phyloP scores from a whole-genome alignment of 2,888 invertebrate genomes.

The Halictus ligatus region DNA sequence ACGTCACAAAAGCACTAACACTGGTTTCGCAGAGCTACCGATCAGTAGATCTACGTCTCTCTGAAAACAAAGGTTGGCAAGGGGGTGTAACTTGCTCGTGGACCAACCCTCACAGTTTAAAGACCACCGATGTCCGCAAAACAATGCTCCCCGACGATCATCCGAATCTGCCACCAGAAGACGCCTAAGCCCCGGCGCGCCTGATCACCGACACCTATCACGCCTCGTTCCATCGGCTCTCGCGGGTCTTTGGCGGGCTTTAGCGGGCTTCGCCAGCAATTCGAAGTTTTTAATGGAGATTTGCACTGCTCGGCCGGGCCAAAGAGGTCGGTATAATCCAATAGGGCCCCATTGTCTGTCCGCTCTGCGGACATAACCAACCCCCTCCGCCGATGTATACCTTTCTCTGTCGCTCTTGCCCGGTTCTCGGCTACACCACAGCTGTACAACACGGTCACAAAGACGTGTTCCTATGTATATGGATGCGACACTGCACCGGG shows the following conservation, averaged over 20 bases:
- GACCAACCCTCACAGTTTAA: neutral
- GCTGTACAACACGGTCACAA: conserved; percentile 61
- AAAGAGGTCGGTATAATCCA: conserved; percentile 79
- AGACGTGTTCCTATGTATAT: conserved; percentile 65
- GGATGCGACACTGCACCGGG: conserved; percentile 74
- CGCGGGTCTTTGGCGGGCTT: conserved; percentile 8
- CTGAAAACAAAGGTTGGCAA: neutral
- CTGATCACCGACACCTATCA: neutral
- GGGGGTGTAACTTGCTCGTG: neutral
- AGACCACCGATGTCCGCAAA: neutral
- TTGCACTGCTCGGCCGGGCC: conserved; percentile 69
- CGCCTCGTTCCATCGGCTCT: conserved; percentile 11
- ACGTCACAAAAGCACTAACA: neutral
- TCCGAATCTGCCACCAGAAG: neutral
- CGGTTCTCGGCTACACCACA: conserved; percentile 33
- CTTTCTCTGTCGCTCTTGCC: conserved; percentile 12
- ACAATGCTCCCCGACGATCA: neutral
- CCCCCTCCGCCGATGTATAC: neutral
- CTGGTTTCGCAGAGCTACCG: neutral
- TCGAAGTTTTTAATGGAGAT: conserved; percentile 80
- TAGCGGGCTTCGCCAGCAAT: conserved; percentile 58
- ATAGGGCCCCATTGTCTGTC: conserved; percentile 78
- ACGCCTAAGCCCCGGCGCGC: neutral
- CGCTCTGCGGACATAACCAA: conserved; percentile 69
- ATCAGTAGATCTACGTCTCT: neutral